Evolutionary conservation across 2,888 invertebrate species (phyloP).

Genomic region (Sminthurides aquaticus): DNA sequence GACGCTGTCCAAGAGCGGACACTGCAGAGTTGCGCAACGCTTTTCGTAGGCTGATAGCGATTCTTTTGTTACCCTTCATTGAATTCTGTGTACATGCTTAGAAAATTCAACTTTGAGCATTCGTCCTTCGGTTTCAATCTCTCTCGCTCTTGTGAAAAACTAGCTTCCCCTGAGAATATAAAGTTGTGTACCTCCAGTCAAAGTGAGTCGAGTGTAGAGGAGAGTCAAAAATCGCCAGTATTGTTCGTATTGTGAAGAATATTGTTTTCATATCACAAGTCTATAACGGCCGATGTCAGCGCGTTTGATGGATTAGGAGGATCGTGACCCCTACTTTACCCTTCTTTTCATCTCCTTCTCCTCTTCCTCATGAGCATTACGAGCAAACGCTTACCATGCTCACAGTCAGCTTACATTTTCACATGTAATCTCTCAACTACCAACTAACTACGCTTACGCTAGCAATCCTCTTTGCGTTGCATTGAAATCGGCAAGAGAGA

Average conservation of each 20-base stretch:
- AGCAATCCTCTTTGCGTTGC: too few relatives aligned
- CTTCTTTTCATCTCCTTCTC: constrained; percentile 27
- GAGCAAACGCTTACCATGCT: neutral
- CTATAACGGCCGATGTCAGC: constrained; percentile 40
- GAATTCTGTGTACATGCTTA: too few relatives aligned
- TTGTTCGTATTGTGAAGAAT: constrained; percentile 30
- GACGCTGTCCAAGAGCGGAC: too few relatives aligned
- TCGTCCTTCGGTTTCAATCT: neutral
- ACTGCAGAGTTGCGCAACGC: too few relatives aligned
- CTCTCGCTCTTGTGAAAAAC: neutral
- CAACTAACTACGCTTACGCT: neutral
- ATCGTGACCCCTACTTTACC: constrained; percentile 40
- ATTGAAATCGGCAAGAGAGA: too few relatives aligned
- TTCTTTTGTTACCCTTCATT: too few relatives aligned
- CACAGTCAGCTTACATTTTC: constrained; percentile 11
- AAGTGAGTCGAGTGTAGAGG: constrained; percentile 2
- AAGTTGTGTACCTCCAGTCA: neutral
- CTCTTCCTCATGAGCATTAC: neutral
- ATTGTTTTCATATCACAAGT: constrained; percentile 37
- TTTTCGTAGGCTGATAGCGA: too few relatives aligned
- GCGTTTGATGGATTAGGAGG: constrained; percentile 41
- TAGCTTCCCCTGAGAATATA: constrained; percentile 2
- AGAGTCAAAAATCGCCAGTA: constrained; percentile 29
- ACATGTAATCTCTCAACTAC: neutral
- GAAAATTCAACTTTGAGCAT: neutral